Conservation (phyloP, 2,113 vertebrate genomes). For the Hippocampus guttulatus region DNA sequence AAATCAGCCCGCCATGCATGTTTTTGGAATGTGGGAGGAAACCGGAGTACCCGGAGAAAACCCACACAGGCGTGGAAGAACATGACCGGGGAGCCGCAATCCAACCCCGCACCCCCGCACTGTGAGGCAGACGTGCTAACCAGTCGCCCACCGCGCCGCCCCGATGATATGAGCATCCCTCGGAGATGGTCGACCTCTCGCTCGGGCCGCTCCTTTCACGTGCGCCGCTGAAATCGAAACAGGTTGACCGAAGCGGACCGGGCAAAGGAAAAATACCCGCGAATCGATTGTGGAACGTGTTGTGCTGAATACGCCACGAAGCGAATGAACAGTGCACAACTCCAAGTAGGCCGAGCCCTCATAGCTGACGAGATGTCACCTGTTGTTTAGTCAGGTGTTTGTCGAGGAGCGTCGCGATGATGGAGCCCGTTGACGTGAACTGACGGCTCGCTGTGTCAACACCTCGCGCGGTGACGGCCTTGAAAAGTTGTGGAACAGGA, state of each 20-base stretch:
- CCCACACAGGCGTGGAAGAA: too few relatives aligned
- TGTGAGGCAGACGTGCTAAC: too few relatives aligned
- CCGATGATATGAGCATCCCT: slow-evolving; percentile 21
- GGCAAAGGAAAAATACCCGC: too few relatives aligned
- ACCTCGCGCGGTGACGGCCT: slow-evolving; percentile 22
- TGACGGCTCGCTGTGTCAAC: slow-evolving; percentile 19
- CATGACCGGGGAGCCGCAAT: too few relatives aligned
- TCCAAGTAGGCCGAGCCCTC: neutral
- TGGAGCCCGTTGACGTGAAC: slow-evolving; percentile 39
- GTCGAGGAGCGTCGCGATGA: slow-evolving; percentile 24
- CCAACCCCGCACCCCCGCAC: too few relatives aligned
- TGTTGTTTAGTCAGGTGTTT: slow-evolving; percentile 54
- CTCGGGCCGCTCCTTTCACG: slow-evolving; percentile 51
- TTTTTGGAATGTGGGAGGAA: too few relatives aligned
- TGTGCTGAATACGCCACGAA: slow-evolving; percentile 29
- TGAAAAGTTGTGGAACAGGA: slow-evolving; percentile 58
- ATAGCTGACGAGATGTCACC: neutral
- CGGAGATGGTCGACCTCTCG: slow-evolving; percentile 36
- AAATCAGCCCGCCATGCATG: too few relatives aligned
- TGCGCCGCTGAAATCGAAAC: slow-evolving; percentile 25
- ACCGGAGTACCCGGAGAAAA: too few relatives aligned
- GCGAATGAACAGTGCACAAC: too few relatives aligned
- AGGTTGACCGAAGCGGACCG: slow-evolving; percentile 8
- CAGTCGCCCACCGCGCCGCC: too few relatives aligned
- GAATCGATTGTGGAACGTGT: neutral